Evolutionary conservation across 1,140 invertebrate genomes (phyloP).

Genomic region (Bombus haemorrhoidalis): DNA sequence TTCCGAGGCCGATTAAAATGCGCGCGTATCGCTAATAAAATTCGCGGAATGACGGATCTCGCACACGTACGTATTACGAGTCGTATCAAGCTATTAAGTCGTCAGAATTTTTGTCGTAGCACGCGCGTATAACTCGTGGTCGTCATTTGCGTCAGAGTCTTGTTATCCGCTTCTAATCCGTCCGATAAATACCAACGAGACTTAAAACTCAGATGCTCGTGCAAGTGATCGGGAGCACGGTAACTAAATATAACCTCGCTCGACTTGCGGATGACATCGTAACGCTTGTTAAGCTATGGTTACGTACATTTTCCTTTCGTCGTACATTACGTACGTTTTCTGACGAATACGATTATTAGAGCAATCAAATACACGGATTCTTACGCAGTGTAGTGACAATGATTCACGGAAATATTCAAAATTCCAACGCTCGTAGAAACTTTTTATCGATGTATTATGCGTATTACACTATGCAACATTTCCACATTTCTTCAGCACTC

Average conservation of each 20-base stretch:
- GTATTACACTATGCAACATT: too few relatives aligned
- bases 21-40: background rate
- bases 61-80: background rate
- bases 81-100: background rate
- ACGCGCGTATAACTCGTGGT: background rate
- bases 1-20: background rate
- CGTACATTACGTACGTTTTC: background rate
- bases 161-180: slow-evolving; percentile 11
- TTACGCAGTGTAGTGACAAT: background rate
- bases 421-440: too few relatives aligned
- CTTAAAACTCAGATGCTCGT: background rate
- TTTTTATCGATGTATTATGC: too few relatives aligned
- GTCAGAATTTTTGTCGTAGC: slow-evolving; percentile 17
- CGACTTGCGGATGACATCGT: background rate
- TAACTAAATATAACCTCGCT: background rate
- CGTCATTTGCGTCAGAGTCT: slow-evolving; percentile 24
- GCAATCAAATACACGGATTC: background rate
- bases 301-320: too few relatives aligned
- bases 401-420: too few relatives aligned
- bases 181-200: background rate
- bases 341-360: background rate
- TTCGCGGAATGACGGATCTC: background rate
- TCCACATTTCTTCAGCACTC: too few relatives aligned
- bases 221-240: background rate
- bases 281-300: too few relatives aligned